Conservation (phyloP, 64 coral and sea anemone genomes). For the Montipora efflorescens region DNA sequence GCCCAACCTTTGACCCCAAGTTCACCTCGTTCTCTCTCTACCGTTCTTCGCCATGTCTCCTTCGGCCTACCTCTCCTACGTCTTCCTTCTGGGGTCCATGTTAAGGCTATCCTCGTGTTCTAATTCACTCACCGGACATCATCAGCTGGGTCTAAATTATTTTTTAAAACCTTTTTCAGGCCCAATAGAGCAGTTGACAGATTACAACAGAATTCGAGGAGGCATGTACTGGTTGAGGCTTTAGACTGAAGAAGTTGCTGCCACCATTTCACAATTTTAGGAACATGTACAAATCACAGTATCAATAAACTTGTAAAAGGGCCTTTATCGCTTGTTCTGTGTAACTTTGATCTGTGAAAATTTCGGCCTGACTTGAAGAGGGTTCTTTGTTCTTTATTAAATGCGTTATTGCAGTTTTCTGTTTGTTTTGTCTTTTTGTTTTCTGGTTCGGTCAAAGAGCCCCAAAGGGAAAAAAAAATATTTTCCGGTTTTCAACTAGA, state of each 20-base stretch:
- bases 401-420: neutral
- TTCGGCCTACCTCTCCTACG: no score
- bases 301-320: neutral
- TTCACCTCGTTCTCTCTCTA: no score
- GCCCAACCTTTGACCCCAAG: no score
- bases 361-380: neutral
- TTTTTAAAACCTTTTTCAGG: conserved; percentile 48
- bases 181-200: conserved; percentile 91
- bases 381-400: conserved; percentile 25
- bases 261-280: neutral
- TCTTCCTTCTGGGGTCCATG: no score
- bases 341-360: conserved; percentile 39
- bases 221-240: conserved; percentile 98
- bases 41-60: no score
- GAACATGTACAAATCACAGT: conserved; percentile 5
- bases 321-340: conserved; percentile 1
- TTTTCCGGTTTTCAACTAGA: no score
- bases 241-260: conserved; percentile 1
- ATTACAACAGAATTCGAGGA: conserved; percentile 93
- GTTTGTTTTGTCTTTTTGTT: neutral
- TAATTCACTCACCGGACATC: no score
- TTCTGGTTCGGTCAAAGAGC: no score
- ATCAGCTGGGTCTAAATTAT: no score
- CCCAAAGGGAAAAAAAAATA: no score
- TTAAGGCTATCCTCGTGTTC: no score